Conservation (phyloP, 2,888 invertebrate species). For the Selenia dentaria region DNA sequence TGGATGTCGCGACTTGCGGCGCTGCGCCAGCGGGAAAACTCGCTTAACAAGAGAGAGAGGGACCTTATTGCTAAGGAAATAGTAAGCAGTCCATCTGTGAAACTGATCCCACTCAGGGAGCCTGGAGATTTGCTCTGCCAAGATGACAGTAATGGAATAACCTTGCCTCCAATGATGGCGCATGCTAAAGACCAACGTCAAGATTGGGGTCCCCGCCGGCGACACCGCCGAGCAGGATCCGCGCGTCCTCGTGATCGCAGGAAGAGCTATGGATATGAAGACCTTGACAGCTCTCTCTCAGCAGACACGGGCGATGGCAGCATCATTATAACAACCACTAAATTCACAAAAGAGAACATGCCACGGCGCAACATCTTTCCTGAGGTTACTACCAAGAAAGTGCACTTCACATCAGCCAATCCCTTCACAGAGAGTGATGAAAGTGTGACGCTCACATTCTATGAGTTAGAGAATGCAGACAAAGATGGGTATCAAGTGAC, state of each 20-base stretch:
- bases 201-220: conserved; percentile 53
- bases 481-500: conserved; percentile 54
- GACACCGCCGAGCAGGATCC: conserved; percentile 54
- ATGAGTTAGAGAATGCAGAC: conserved; percentile 68
- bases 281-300: conserved; percentile 84
- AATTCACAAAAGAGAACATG: conserved; percentile 74
- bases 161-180: conserved; percentile 64
- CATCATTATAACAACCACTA: conserved; percentile 80
- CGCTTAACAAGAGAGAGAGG: conserved; percentile 78
- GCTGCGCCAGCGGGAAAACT: conserved; percentile 78
- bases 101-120: conserved; percentile 53
- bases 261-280: conserved; percentile 76
- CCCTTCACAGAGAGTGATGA: conserved; percentile 80
- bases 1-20: conserved; percentile 84
- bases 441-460: conserved; percentile 76
- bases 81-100: conserved; percentile 63
- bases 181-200: conserved; percentile 41
- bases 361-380: conserved; percentile 74
- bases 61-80: conserved; percentile 74
- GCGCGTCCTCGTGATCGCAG: conserved; percentile 55
- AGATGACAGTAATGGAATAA: conserved; percentile 66
- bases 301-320: conserved; percentile 84
- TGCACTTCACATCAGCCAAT: conserved; percentile 73
- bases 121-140: conserved; percentile 37
- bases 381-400: conserved; percentile 66